These are phyloP conservation scores for Tenualosa ilisha DNA, from an alignment of 2,797 vertebrate genomes.

Conservation along the genomic window DNA sequence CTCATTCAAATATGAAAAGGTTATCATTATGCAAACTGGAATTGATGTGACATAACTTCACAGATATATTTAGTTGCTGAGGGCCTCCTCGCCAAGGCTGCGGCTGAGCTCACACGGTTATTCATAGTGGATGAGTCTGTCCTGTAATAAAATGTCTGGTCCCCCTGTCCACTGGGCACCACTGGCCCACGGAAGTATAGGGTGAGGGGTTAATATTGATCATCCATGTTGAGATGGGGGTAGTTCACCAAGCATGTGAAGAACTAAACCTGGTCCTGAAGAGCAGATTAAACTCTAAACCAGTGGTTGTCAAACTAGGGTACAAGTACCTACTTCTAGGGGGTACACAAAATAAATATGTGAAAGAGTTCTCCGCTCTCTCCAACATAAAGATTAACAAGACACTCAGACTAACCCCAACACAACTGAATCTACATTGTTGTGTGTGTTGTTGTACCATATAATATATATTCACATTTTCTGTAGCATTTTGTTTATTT, in stretches of 20 bases:
- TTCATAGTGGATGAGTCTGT: slow-evolving; percentile 65
- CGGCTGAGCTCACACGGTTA: slow-evolving; percentile 67
- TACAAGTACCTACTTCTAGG: too few relatives aligned
- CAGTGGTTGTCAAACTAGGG: too few relatives aligned
- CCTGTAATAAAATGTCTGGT: slow-evolving; percentile 39
- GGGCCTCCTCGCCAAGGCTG: slow-evolving; percentile 30
- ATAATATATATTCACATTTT: too few relatives aligned
- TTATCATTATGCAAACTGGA: not conserved
- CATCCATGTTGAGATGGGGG: not conserved
- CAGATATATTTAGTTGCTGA: slow-evolving; percentile 52
- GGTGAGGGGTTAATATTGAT: not conserved
- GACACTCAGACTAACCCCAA: too few relatives aligned
- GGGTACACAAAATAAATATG: too few relatives aligned
- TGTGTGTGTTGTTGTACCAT: too few relatives aligned
- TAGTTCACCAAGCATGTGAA: not conserved
- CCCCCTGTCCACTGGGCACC: not conserved
- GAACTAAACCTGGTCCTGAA: not conserved
- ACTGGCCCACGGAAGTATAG: not conserved
- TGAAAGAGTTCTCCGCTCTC: too few relatives aligned
- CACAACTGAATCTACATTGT: too few relatives aligned
- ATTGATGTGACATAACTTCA: slow-evolving; percentile 33
- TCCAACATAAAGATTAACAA: too few relatives aligned
- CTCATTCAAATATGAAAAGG: slow-evolving; percentile 26
- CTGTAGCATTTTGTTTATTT: too few relatives aligned
- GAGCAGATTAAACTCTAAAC: not conserved